Evolutionary conservation across 1,140 invertebrate species (phyloP).

Genomic region (Drosophila watanabei): DNA sequence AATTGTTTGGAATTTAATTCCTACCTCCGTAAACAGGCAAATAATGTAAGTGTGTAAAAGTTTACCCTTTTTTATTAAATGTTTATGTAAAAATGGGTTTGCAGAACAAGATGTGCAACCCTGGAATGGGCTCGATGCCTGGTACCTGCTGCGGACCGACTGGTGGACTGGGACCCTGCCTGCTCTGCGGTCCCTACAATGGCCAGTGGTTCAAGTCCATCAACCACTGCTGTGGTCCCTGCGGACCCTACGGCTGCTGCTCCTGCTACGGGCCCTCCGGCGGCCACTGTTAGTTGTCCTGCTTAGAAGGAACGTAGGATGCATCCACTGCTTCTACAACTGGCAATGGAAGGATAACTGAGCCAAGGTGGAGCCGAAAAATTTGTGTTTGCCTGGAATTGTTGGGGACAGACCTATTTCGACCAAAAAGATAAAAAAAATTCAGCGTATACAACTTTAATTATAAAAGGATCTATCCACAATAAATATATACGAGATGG

Average conservation of each 20-base stretch:
- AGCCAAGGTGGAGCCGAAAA: neutral
- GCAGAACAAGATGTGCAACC: conserved; percentile 61
- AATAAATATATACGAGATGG: too few species aligned
- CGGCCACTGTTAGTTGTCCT: conserved; percentile 66
- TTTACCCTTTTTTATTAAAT: too few species aligned
- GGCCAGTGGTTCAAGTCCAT: conserved; percentile 68
- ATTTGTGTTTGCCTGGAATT: conserved; percentile 4
- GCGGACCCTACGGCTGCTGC: conserved; percentile 69
- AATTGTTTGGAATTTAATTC: conserved; percentile 38
- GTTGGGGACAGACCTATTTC: neutral
- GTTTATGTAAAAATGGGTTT: neutral
- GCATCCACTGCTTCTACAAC: neutral
- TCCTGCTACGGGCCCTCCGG: conserved; percentile 70
- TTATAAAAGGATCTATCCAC: neutral
- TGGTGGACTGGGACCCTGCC: conserved; percentile 64
- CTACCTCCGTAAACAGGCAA: conserved; percentile 73
- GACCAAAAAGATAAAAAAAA: conserved; percentile 11
- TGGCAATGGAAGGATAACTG: too few species aligned
- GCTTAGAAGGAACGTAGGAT: conserved; percentile 67
- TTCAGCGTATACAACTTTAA: neutral
- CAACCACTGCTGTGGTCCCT: conserved; percentile 71
- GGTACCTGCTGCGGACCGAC: conserved; percentile 73
- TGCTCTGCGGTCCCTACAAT: conserved; percentile 71
- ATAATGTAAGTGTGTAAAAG: conserved; percentile 33
- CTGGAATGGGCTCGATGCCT: conserved; percentile 64